Base-by-base conservation (phyloP, 35 echinoderm and acorn worm genomes). In the Diadema setosum region DNA sequence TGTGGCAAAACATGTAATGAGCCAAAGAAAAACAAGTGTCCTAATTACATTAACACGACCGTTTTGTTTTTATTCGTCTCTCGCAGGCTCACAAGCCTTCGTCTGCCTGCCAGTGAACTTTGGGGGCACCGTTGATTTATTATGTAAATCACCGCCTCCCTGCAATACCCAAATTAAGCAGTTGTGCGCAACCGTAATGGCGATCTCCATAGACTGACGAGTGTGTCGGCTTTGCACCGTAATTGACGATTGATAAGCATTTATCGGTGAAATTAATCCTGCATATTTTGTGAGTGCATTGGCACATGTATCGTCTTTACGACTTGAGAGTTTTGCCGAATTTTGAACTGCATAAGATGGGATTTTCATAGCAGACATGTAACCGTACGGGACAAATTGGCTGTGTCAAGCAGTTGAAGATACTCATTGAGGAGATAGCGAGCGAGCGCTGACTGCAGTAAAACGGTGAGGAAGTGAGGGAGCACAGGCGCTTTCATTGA, bases 91-190 rank as follows among this genome's bases (percentile, higher is more conserved):
- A n/a, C n/a, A n/a, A n/a, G n/a, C n/a, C n/a, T n/a, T n/a, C n/a
- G n/a, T n/a, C n/a, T n/a, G n/a, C n/a, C n/a, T n/a, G n/a, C 30
- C 17, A 35, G 67, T 73, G 3, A 73, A 78, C 70, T 76, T 5
- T 76, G 20, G 44, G 73, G 73, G 73, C 73, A 44, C 73, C 73
- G n/a, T 78, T 21, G 36, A 43, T 43, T 78, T 44, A 78, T 78
- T 78, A 78, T 78, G 73, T 78, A 78, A 78, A 78, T 78, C 73
- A 78, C 73, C 73, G 73, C 33, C 73, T 78, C 73, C 9, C 11
- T 78, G 33, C n/a, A 36, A 78, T 78, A 78, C 73, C 73, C 73
- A 78, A 78, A 78, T 78, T 78, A 78, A 78, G 73, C 73, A 78
- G 73, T 78, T 78, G 73, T 78, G 73, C 73, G 73, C 73, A 78